Conservation (phyloP, 2,797 vertebrate species). For the Eremophila alpestris region DNA sequence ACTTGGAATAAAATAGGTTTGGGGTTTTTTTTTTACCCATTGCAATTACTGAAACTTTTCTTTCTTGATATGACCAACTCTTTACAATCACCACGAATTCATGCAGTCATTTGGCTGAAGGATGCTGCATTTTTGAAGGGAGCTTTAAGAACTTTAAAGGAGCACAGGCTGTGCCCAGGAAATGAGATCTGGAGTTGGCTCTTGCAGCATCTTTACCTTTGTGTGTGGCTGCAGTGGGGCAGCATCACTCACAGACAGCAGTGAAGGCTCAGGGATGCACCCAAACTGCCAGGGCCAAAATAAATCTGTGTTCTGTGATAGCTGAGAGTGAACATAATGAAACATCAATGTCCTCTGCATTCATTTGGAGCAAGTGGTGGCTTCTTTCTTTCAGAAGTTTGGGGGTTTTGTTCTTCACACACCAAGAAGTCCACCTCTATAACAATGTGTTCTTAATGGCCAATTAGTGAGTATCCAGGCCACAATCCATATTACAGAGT, state of each 20-base stretch:
- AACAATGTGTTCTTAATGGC: slow-evolving; percentile 26
- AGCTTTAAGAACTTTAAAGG: not conserved
- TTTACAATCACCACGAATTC: not conserved
- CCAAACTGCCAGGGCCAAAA: not conserved
- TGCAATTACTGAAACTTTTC: not conserved
- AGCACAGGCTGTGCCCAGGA: not conserved
- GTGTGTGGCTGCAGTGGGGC: not conserved
- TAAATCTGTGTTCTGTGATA: not conserved
- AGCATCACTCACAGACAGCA: not conserved
- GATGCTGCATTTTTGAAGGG: not conserved
- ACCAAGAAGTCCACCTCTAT: not conserved
- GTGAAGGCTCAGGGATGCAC: not conserved
- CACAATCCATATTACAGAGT: not conserved
- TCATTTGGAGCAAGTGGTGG: not conserved
- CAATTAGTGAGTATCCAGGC: slow-evolving; percentile 10
- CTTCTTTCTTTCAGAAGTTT: slow-evolving; percentile 1
- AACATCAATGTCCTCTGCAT: not conserved
- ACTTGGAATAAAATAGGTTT: not conserved
- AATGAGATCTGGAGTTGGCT: not conserved
- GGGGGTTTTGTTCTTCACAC: not conserved
- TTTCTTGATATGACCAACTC: not conserved
- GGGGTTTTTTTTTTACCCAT: not conserved
- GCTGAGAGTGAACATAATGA: not conserved
- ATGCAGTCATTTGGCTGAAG: not conserved
- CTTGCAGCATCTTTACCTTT: not conserved